Evolutionary conservation across 2,797 vertebrate genomes (phyloP).

Genomic region (Acestrorhynchus altus): DNA sequence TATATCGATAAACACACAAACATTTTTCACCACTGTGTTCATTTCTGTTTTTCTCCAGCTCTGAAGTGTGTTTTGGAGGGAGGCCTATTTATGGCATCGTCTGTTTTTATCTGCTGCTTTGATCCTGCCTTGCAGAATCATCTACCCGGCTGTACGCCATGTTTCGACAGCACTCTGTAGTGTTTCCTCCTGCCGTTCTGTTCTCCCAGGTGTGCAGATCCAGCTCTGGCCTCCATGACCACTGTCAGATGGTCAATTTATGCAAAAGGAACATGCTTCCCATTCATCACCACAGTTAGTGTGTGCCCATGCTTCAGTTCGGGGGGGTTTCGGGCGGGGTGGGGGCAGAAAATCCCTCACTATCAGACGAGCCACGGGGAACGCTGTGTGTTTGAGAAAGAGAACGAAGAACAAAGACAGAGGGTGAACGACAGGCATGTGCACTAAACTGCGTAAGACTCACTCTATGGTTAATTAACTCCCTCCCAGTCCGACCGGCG

Average conservation of each 20-base stretch:
- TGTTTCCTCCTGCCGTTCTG: background rate
- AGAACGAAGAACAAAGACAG: background rate
- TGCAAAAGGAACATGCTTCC: constrained; percentile 34
- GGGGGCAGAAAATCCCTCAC: background rate
- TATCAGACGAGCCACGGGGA: constrained; percentile 19
- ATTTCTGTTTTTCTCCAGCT: background rate
- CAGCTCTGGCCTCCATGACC: constrained; percentile 11
- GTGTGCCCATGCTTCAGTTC: constrained; percentile 23
- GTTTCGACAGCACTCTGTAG: background rate
- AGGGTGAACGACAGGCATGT: constrained; percentile 2
- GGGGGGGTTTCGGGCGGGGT: background rate
- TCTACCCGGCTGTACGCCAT: background rate
- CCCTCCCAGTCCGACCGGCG: constrained; percentile 21
- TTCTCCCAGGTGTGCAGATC: background rate
- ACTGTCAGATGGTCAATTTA: constrained; percentile 24
- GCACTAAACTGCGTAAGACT: constrained; percentile 28
- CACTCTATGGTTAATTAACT: constrained; percentile 45
- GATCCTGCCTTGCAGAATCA: background rate
- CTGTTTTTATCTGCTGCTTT: background rate
- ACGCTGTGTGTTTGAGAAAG: constrained; percentile 4
- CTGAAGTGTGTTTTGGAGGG: too few species aligned
- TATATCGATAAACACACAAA: too few species aligned
- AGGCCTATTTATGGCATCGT: too few species aligned
- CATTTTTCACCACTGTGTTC: too few species aligned
- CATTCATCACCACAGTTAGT: constrained; percentile 34